Conservation (phyloP, 2,888 invertebrate species). For the Nomada goodeniana region DNA sequence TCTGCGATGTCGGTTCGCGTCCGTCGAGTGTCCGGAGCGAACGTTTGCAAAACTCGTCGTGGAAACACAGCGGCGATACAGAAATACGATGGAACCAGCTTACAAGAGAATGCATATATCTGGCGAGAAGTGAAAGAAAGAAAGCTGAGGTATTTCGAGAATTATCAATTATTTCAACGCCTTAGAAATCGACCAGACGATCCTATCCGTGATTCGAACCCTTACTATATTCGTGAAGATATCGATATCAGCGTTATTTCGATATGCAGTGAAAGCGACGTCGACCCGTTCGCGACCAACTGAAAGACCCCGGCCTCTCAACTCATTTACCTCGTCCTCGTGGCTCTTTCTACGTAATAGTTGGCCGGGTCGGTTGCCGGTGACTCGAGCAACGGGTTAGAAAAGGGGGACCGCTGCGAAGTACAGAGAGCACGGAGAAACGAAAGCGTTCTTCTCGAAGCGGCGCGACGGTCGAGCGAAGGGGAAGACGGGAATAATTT, state of each 20-base stretch:
- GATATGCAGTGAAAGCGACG: not conserved
- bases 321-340: conserved; percentile 7
- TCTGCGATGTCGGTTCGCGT: conserved; percentile 42
- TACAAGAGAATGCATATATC: too few species aligned
- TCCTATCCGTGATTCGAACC: too few species aligned
- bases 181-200: not conserved
- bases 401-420: not conserved
- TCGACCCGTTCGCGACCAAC: not conserved
- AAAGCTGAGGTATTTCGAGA: not conserved
- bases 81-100: conserved; percentile 17
- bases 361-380: not conserved
- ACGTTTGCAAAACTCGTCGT: not conserved
- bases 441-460: conserved; percentile 10
- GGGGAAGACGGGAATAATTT: conserved; percentile 45
- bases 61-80: not conserved
- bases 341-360: not conserved
- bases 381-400: not conserved
- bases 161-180: conserved; percentile 11
- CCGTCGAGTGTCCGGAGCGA: conserved; percentile 18
- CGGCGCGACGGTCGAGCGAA: conserved; percentile 13
- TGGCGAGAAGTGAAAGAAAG: not conserved
- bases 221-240: not conserved
- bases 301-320: not conserved
- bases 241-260: not conserved
- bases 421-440: conserved; percentile 10